A percentile compares a stretch with the other conserved stretches of the same genome.
These are phyloP conservation scores for Cyrtorhinus lividipennis DNA, from an alignment of 1,140 invertebrate genomes.

Conservation along the genomic window DNA sequence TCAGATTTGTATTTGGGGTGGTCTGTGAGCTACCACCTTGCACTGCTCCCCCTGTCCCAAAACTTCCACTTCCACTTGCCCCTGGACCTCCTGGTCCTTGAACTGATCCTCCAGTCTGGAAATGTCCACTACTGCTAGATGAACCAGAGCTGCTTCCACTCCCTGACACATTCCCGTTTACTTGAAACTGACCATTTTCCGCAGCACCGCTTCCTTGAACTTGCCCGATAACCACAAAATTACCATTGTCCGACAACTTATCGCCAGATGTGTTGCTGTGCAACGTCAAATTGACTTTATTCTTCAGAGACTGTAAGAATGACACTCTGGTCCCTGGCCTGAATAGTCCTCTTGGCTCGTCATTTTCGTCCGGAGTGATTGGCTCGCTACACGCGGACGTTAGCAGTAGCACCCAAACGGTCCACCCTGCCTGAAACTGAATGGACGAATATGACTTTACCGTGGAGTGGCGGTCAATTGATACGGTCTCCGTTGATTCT, in stretches of 20 bases:
- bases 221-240: not conserved
- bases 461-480: no score
- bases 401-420: not conserved
- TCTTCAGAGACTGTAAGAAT: not conserved
- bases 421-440: not conserved
- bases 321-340: not conserved
- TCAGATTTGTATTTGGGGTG: not conserved
- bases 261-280: conserved; percentile 30
- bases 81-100: not conserved
- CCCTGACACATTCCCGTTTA: not conserved
- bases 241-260: conserved; percentile 26
- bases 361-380: not conserved
- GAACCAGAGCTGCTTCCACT: not conserved
- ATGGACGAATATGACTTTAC: no score
- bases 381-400: not conserved
- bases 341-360: not conserved
- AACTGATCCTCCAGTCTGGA: not conserved
- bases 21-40: not conserved
- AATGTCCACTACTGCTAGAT: not conserved
- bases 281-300: not conserved
- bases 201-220: not conserved
- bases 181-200: conserved; percentile 5
- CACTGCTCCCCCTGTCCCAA: conserved; percentile 4
- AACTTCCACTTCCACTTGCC: conserved; percentile 7
- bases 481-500: no score